Evolutionary conservation across 1,140 invertebrate species (phyloP).

Genomic region (Aphis craccivora): DNA sequence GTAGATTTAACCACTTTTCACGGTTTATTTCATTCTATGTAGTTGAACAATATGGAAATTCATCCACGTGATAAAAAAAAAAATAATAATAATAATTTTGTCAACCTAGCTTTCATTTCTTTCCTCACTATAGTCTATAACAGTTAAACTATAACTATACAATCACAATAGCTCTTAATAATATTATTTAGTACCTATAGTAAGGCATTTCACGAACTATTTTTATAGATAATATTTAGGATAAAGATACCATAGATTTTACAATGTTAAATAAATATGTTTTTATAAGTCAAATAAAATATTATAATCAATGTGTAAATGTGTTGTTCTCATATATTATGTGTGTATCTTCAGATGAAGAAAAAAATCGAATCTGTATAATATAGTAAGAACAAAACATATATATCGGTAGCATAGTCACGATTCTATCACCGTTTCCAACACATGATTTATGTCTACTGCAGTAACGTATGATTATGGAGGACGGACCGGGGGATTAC

Average conservation of each 20-base stretch:
- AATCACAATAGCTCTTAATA: constrained; percentile 3
- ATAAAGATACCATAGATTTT: not conserved
- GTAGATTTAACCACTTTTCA: constrained; percentile 55
- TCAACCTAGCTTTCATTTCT: constrained; percentile 41
- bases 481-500: constrained; percentile 1
- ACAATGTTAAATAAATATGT: not conserved
- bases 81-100: constrained; percentile 36
- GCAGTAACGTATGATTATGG: constrained; percentile 50
- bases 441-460: constrained; percentile 46
- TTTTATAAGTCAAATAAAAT: not conserved
- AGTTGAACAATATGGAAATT: constrained; percentile 49
- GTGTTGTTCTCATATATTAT: not conserved
- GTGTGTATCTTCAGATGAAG: not conserved
- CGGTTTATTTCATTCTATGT: constrained; percentile 52
- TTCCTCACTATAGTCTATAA: constrained; percentile 10
- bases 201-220: not conserved
- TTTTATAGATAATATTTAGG: no score
- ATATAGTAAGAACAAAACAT: not conserved
- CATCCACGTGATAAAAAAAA: constrained; percentile 1
- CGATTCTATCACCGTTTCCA: constrained; percentile 52
- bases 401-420: constrained; percentile 45
- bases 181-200: not conserved
- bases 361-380: not conserved
- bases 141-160: not conserved
- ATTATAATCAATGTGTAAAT: not conserved